Percentiles rank a stretch among this genome's conserved stretches.
These are phyloP conservation scores for Mormyrus hasselquistii DNA, from an alignment of 2,797 vertebrate genomes.

Conservation along the genomic window DNA sequence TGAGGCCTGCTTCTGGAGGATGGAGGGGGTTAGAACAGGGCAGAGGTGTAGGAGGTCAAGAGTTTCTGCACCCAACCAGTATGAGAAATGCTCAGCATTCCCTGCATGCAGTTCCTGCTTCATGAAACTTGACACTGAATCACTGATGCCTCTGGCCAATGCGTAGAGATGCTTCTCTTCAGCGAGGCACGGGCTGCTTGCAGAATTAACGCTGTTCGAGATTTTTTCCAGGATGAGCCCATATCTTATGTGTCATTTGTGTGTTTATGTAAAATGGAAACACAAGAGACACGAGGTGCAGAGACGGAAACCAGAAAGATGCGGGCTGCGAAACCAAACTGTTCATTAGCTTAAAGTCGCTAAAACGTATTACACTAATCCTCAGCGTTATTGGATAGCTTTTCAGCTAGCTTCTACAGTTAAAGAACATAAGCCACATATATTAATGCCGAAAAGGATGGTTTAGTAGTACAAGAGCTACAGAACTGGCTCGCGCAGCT, in stretches of 20 bases:
- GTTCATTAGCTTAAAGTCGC: neutral
- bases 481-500: constrained; percentile 45
- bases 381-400: neutral
- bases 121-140: neutral
- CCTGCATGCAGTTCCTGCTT: neutral
- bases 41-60: constrained; percentile 30
- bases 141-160: neutral
- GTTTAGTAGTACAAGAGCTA: constrained; percentile 50
- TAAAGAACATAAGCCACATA: constrained; percentile 40
- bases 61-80: constrained; percentile 25
- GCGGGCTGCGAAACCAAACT: neutral
- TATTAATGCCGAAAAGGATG: constrained; percentile 29
- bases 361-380: neutral
- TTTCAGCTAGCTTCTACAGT: neutral
- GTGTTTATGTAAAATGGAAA: neutral
- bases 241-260: neutral
- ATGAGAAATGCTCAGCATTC: neutral
- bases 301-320: neutral
- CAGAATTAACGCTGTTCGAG: neutral
- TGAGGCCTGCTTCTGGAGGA: constrained; percentile 28
- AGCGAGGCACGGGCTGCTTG: neutral
- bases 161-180: neutral
- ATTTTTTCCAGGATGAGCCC: neutral
- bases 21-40: constrained; percentile 17
- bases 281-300: neutral